These are phyloP conservation scores for Polydrusus tereticollis DNA, from an alignment of 2,888 invertebrate genomes.

Conservation along the genomic window DNA sequence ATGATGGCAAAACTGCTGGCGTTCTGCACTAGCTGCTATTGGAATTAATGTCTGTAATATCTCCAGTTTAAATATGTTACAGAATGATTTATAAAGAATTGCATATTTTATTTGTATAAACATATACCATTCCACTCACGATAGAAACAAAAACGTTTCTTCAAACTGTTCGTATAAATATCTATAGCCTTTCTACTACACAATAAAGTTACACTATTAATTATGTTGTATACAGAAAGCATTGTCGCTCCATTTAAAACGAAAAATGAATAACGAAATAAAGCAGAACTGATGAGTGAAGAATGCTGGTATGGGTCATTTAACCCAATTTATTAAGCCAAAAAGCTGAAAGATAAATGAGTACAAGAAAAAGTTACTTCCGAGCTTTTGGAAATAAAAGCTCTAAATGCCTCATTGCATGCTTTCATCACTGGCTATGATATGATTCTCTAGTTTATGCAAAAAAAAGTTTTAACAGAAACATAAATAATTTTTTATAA, in stretches of 20 bases:
- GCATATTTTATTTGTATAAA: neutral
- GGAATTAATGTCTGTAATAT: slow-evolving; percentile 5
- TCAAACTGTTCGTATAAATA: too few relatives aligned
- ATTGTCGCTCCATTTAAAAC: neutral
- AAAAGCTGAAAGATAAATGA: slow-evolving; percentile 1
- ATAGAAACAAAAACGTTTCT: too few relatives aligned
- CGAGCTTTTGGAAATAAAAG: neutral
- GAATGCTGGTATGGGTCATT: slow-evolving; percentile 19
- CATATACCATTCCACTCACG: too few relatives aligned
- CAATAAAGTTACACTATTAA: too few relatives aligned
- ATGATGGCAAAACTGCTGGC: neutral
- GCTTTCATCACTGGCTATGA: neutral
- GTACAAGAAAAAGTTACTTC: neutral
- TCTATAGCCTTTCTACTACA: too few relatives aligned
- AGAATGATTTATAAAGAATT: neutral
- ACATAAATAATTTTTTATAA: too few relatives aligned
- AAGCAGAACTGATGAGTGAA: slow-evolving; percentile 19
- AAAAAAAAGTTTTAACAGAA: too few relatives aligned
- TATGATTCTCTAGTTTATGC: neutral
- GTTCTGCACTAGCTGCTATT: neutral
- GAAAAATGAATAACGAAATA: slow-evolving; percentile 26
- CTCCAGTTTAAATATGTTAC: neutral
- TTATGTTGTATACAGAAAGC: neutral
- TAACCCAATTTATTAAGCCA: slow-evolving; percentile 15
- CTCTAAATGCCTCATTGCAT: neutral